Evolutionary conservation across 1,140 invertebrate species (phyloP).

Genomic region (Chelonus insularis): DNA sequence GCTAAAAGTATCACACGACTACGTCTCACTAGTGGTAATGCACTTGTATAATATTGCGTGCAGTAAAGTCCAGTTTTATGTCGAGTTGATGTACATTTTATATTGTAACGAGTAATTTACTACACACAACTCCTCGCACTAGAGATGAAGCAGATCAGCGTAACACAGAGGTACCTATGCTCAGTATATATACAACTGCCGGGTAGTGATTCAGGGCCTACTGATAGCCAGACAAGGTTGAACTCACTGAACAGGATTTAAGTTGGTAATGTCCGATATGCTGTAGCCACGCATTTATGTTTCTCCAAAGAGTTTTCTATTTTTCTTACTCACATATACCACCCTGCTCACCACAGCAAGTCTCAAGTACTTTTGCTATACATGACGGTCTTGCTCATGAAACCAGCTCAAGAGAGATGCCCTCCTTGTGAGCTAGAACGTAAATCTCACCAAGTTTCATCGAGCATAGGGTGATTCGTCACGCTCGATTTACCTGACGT

Average conservation of each 20-base stretch:
- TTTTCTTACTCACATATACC: neutral
- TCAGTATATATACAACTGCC: neutral
- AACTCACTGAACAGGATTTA: constrained; percentile 13
- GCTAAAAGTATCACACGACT: neutral
- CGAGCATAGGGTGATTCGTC: constrained; percentile 29
- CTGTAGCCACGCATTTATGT: constrained; percentile 9
- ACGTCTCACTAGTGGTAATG: constrained; percentile 8
- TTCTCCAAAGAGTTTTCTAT: neutral
- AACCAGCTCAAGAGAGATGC: neutral
- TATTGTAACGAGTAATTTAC: constrained; percentile 35
- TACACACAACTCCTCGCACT: constrained; percentile 14
- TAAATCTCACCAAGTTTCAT: constrained; percentile 21
- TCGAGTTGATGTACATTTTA: constrained; percentile 32
- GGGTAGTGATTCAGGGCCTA: neutral
- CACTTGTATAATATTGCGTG: constrained; percentile 27
- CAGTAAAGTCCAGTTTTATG: constrained; percentile 31
- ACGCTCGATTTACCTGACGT: constrained; percentile 27
- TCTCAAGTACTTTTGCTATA: neutral
- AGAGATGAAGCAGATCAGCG: constrained; percentile 21
- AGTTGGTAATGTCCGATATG: constrained; percentile 6
- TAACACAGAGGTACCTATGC: constrained; percentile 16
- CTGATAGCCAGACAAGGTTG: constrained; percentile 13
- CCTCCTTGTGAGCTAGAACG: neutral
- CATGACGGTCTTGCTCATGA: neutral
- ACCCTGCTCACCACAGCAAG: neutral